These are phyloP conservation scores for Eledone cirrhosa DNA, from an alignment of 2,888 invertebrate genomes.

Conservation along the genomic window DNA sequence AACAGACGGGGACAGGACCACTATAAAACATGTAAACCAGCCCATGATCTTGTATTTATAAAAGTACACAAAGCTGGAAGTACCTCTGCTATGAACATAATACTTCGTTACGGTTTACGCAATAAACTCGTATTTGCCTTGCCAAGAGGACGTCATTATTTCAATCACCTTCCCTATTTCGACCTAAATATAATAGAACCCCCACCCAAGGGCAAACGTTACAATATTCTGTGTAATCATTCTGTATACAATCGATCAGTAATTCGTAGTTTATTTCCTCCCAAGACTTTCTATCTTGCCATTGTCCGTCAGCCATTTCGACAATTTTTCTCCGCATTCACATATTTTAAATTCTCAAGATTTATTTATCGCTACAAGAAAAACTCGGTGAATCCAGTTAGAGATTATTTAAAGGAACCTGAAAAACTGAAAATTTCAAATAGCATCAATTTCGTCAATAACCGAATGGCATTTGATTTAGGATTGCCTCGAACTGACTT, in stretches of 20 bases:
- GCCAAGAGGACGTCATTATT: constrained; percentile 40
- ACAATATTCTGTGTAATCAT: constrained; percentile 10
- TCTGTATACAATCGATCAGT: constrained; percentile 1
- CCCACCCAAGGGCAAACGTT: background rate
- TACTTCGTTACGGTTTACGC: constrained; percentile 46
- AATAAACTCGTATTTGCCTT: constrained; percentile 47
- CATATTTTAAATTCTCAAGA: background rate
- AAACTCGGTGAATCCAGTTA: background rate
- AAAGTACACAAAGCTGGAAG: constrained; percentile 57
- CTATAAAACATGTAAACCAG: background rate
- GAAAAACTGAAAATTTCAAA: background rate
- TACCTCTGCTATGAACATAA: constrained; percentile 51
- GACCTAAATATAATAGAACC: background rate
- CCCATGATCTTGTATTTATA: constrained; percentile 36
- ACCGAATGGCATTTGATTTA: constrained; percentile 14
- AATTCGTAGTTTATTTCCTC: background rate
- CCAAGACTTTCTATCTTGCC: background rate
- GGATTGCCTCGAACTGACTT: background rate
- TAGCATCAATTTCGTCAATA: background rate
- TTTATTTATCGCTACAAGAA: background rate
- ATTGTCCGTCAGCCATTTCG: constrained; percentile 11
- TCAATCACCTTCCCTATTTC: background rate
- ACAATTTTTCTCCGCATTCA: constrained; percentile 7
- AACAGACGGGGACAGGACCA: too few relatives aligned
- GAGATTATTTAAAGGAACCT: background rate